Evolutionary conservation across 2,797 vertebrate species (phyloP), one percentile per base, ranked within the genome.

Genomic region (Brotula barbata): DNA sequence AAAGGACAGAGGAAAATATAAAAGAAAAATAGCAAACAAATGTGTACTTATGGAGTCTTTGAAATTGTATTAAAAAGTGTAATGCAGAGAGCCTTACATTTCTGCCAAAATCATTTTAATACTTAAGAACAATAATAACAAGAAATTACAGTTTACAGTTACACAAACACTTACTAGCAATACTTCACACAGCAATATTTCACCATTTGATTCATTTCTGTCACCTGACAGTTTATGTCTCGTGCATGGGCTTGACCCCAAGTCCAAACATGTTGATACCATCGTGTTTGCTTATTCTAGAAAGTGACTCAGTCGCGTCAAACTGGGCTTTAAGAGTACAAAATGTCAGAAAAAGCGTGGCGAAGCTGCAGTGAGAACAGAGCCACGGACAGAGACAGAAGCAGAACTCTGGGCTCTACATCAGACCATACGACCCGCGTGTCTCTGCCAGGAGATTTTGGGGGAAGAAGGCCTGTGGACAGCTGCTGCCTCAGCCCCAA

Each of bases 401-500:
- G 64, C 66, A 73, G 70, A 72, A 42, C 79, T 50, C 63, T 77
- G 82, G 82, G 75, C 83, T 80, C 59, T 64, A 85, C 82, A 85
- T 87, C 84, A 87, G 75, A 85, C 73, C 76, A 25, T 2, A 23
- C 23, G 3, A 73, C 70, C 53, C 5, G 9, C 33, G 33, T 37
- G 68, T 75, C 40, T 39, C 58, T 85, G 82, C 85, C 84, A 87
- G 77, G 67, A 68, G 56, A 16, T 73, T 81, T 68, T 81, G 73
- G 73, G n/a, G 77, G 67, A 70, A 57, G 73, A 52, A 44, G 66
- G 77, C 77, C 68, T 66, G 70, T 74, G 64, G 73, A 86, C 91
- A 91, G 89, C 84, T 91, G 89, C 83, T 79, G 76, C 78, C 67
- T 72, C 55, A 44, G 77, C 77, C 83, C 68, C 70, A 42, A 19